Conservation (phyloP, 2,113 vertebrate genomes). For the Myiagra hebetior region DNA sequence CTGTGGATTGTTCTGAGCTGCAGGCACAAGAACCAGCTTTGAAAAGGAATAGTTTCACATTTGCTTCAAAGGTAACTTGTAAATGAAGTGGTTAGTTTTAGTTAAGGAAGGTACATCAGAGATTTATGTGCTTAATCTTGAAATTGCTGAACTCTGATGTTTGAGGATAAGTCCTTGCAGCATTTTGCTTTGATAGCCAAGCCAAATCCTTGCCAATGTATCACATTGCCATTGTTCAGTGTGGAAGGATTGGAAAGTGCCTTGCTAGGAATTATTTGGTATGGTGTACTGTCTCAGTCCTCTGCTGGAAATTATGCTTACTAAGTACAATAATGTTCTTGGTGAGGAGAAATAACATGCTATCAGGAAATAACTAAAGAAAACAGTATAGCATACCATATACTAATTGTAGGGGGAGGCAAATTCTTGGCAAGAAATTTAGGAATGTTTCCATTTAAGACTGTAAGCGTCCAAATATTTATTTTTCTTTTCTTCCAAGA, state of each 20-base stretch:
- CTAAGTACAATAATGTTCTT: conserved; percentile 52
- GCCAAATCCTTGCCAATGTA: not conserved
- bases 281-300: not conserved
- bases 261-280: conserved; percentile 17
- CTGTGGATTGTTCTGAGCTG: not conserved
- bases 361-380: conserved; percentile 67
- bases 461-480: not conserved
- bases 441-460: conserved; percentile 23
- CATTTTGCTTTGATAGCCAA: not conserved
- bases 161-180: not conserved
- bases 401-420: conserved; percentile 61
- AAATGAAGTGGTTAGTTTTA: not conserved
- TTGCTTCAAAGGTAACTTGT: not conserved
- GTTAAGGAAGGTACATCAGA: not conserved
- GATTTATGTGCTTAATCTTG: not conserved
- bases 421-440: conserved; percentile 56
- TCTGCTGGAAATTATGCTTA: conserved; percentile 54
- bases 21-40: not conserved
- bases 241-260: conserved; percentile 1
- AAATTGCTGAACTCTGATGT: not conserved
- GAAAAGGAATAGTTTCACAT: not conserved
- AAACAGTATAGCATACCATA: conserved; percentile 49
- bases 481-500: not conserved
- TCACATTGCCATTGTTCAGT: not conserved
- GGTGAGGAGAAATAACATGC: conserved; percentile 60